A percentile compares a stretch with the other conserved stretches of the same genome.
These are phyloP conservation scores for Manacus vitellinus DNA, from an alignment of 2,113 vertebrate species.

Conservation along the genomic window DNA sequence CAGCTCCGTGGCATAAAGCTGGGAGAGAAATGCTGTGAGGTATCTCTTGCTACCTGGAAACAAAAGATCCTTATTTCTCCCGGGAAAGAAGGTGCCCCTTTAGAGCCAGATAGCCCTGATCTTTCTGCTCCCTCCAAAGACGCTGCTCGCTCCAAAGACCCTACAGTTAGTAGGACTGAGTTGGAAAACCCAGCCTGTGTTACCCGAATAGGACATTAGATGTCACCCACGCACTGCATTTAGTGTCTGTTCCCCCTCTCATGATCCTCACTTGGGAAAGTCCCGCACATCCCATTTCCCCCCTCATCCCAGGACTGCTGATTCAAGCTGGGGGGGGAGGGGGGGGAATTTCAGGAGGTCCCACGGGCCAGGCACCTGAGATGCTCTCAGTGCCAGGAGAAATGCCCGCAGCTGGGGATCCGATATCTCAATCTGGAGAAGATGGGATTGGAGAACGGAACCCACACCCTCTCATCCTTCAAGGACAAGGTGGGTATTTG, in stretches of 20 bases:
- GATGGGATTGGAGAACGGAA: background rate
- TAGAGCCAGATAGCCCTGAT: background rate
- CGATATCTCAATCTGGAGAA: background rate
- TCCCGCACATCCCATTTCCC: background rate
- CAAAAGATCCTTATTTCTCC: background rate
- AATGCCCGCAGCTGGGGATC: background rate
- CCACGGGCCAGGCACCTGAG: background rate
- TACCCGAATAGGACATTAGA: slow-evolving; percentile 41
- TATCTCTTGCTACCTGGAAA: background rate
- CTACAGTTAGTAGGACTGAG: background rate
- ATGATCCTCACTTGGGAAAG: background rate
- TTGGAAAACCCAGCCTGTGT: background rate
- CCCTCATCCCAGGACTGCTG: rapidly evolving
- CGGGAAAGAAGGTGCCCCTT: background rate
- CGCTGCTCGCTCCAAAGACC: background rate
- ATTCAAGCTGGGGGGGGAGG: background rate
- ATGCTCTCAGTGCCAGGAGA: background rate
- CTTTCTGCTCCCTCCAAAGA: background rate
- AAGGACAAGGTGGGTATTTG: background rate
- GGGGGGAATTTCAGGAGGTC: background rate
- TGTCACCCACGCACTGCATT: slow-evolving; percentile 56
- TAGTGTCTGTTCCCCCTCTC: background rate
- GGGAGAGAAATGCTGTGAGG: background rate
- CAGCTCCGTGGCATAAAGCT: background rate
- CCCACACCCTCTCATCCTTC: rapidly evolving